Evolutionary conservation across 2,113 vertebrate species (phyloP).

Genomic region (Sigmodon hispidus): DNA sequence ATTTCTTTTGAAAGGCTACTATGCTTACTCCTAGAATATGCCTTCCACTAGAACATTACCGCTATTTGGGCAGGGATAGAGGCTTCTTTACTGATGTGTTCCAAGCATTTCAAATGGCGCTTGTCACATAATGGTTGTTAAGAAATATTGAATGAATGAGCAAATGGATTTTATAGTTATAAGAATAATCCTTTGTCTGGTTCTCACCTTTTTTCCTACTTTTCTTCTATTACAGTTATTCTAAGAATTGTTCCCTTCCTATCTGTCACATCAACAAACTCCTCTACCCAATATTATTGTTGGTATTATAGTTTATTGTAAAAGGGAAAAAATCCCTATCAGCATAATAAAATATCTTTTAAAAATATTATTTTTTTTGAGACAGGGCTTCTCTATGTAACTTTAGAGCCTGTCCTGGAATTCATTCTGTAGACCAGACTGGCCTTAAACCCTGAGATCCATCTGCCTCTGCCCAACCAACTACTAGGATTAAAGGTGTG

Average conservation of each 20-base stretch:
- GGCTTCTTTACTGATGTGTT: background rate
- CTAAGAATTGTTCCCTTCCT: background rate
- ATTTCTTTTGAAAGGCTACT: slow-evolving; percentile 4
- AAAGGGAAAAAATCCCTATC: slow-evolving; percentile 3
- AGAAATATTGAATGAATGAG: slow-evolving; percentile 8
- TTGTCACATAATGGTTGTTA: background rate
- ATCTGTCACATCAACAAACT: background rate
- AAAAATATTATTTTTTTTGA: background rate
- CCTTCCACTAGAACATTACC: background rate
- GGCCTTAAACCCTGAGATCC: background rate
- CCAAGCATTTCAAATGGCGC: background rate
- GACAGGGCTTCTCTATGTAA: background rate
- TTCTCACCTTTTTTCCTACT: background rate
- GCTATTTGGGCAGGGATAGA: background rate
- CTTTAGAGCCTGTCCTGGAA: background rate
- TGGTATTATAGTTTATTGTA: background rate
- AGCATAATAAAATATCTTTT: slow-evolving; percentile 13
- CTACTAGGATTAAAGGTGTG: background rate
- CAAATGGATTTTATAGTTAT: background rate
- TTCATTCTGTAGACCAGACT: background rate
- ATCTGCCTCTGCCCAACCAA: background rate
- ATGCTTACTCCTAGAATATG: background rate
- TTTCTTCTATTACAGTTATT: slow-evolving; percentile 28
- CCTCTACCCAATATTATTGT: slow-evolving; percentile 1
- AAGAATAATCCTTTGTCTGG: slow-evolving; percentile 29